Evolutionary conservation across 2,888 invertebrate species (phyloP), one percentile per base, ranked within the genome.

Genomic region (Apantesis nais): DNA sequence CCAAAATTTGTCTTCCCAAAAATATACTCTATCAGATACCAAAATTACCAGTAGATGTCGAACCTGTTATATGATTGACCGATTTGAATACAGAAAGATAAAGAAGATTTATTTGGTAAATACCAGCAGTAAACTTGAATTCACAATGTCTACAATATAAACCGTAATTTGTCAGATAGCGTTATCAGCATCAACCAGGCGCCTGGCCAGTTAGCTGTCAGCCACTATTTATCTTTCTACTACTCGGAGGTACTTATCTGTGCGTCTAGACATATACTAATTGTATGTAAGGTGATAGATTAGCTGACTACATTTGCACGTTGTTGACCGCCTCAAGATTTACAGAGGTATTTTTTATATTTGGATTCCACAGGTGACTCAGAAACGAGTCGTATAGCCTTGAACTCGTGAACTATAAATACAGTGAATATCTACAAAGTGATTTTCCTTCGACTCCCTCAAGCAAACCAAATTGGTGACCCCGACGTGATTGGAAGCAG

Each of bases 231-330:
- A 89, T 90, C 86, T 86, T 79, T 78, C 78, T 80, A 84, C 79
- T 73, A 80, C 78, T 84, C 78, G 82, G 78, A 83, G 85, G 84
- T 84, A 66, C 58, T 58, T 66, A 86, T 77, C 75, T 79, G 76
- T 71, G 74, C 74, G 82, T 83, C 82, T 83, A 79, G 82, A 82
- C 82, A 62, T 72, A 79, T 68, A 83, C 86, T 90, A 90, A 89
- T 89, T 88, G 87, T 88, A 81, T 79, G n/a, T n/a, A n/a, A n/a
- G 77, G 82, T 84, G 85, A 89, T 89, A 85, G 86, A 89, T 89
- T 86, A 83, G 79, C 81, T 75, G 71, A 78, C 81, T 75, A 71
- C 72, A 81, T 78, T 80, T 80, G 76, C 75, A 82, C 75, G 76
- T 75, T 78, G 72, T 75, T 77, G 68, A 72, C 74, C 65, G 73